Conservation (phyloP, 2,797 vertebrate genomes). For the Etheostoma perlongum region DNA sequence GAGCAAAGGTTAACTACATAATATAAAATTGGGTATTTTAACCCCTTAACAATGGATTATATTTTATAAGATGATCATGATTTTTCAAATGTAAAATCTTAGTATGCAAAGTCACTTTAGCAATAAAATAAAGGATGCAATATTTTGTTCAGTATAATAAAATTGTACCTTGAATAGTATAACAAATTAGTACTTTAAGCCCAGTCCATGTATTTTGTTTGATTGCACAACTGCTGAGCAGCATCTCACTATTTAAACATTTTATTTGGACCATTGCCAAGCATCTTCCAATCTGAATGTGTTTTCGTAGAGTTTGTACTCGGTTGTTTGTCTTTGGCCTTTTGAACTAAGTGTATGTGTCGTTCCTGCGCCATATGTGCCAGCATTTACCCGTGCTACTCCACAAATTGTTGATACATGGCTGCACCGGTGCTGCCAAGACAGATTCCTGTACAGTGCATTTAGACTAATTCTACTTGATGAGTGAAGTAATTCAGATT, state of each 20-base stretch:
- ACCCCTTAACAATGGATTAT: not conserved
- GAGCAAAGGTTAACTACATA: not conserved
- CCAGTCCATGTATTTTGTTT: not conserved
- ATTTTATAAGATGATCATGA: not conserved
- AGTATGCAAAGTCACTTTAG: not conserved
- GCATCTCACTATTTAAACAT: conserved; percentile 32
- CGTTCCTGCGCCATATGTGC: conserved; percentile 46
- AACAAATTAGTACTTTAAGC: not conserved
- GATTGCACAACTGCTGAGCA: conserved; percentile 7
- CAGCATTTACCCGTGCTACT: conserved; percentile 29
- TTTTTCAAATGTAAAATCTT: not conserved
- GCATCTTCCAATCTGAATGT: conserved; percentile 25
- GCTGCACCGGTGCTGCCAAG: conserved; percentile 32
- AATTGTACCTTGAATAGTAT: not conserved
- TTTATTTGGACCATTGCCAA: conserved; percentile 4
- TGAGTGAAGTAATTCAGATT: conserved; percentile 66
- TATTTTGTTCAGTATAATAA: not conserved
- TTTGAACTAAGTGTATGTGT: conserved; percentile 39
- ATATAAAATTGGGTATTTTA: not conserved
- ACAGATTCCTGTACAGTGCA: conserved; percentile 42
- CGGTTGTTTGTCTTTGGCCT: conserved; percentile 35
- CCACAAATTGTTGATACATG: conserved; percentile 49
- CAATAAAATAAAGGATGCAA: not conserved
- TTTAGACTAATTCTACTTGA: conserved; percentile 67
- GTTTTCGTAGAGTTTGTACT: conserved; percentile 11